phyloP scores from a whole-genome alignment of 2,888 invertebrate species.

The Argyra leucocephala region DNA sequence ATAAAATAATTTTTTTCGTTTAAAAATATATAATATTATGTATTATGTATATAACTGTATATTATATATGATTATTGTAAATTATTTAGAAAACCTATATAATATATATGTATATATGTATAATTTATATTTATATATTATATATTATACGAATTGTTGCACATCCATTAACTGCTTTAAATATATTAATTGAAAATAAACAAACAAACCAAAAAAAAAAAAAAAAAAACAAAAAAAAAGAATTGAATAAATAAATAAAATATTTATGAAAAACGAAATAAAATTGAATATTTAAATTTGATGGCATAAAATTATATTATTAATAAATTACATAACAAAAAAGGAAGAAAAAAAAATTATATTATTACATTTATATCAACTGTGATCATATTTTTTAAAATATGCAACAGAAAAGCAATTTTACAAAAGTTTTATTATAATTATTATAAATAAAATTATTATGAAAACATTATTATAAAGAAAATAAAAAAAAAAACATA shows the following conservation, averaged over 20 bases:
- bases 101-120: background rate
- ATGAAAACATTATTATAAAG: background rate
- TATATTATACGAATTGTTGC: background rate
- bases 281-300: background rate
- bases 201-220: too few species aligned
- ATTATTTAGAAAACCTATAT: too few species aligned
- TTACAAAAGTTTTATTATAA: background rate
- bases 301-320: background rate
- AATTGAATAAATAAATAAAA: background rate
- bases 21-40: too few species aligned
- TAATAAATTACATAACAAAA: too few species aligned
- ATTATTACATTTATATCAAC: background rate
- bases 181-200: background rate
- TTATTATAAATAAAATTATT: background rate
- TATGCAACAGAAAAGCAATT: conserved; percentile 10
- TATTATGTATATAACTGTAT: too few species aligned
- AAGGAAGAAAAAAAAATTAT: too few species aligned
- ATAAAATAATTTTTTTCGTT: too few species aligned
- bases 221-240: background rate
- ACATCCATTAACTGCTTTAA: background rate
- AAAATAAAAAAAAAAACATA: background rate
- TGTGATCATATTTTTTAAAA: conserved; percentile 5
- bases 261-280: background rate
- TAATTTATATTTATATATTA: background rate
- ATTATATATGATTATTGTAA: too few species aligned